Evolutionary conservation across 1,140 invertebrate genomes (phyloP), one percentile per base, ranked within the genome.

Genomic region (Trachelipus rathkii): DNA sequence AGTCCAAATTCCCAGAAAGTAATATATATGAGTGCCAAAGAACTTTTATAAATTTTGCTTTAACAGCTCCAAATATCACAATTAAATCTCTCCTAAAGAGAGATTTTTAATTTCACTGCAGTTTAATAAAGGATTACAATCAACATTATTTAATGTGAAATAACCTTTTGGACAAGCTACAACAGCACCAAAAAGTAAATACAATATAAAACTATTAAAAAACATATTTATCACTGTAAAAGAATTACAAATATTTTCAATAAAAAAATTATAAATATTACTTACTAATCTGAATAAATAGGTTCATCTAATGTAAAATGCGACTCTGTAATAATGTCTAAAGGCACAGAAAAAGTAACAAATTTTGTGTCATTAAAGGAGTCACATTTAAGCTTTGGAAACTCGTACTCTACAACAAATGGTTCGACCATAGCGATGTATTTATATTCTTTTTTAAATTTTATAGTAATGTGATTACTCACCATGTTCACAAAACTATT

Each of bases 31-130:
- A 46, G 82, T 82, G 9, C 86, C 78, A 15, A 77, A 77, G 79
- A 74, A n/a, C 83, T 83, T 19, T 83, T 73, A 79, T 83, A 86
- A 66, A 86, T n/a, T 84, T 77, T 82, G 74, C 82, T 87, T 86
- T 0, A n/a, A 85, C 85, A 71, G 82, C 83, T 53, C 86, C 86
- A 81, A 68, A 72, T 0, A n/a, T n/a, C n/a, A 84, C 86, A 76
- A 87, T 82, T 44, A 79, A 50, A 68, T n/a, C n/a, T 82, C 79
- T 0, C 78, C 73, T 70, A 84, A 72, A 70, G 78, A 71, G 5
- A 87, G 43, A 8, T 81, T 50, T 66, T 75, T 74, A 9, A 86
- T 79, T 72, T 84, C 82, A n/a, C 78, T 24, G 80, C 86, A 87
- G 9, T 60, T 81, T 24, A 87, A 81, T 82, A 79, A 84, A 10